Evolutionary conservation across 53 echinoderm and acorn worm species (phyloP).

Genomic region (Crossaster papposus): DNA sequence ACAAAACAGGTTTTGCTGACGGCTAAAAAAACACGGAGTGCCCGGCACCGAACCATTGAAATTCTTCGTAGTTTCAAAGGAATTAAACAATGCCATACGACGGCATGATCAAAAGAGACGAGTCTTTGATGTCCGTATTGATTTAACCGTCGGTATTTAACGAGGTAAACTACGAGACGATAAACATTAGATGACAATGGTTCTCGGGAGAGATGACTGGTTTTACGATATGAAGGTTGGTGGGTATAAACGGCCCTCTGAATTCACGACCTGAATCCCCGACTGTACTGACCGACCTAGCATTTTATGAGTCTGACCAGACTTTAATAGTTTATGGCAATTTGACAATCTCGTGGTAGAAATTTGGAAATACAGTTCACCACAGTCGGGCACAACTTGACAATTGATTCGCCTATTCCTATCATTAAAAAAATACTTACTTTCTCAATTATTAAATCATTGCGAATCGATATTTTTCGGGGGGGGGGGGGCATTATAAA

Average conservation of each 20-base stretch:
- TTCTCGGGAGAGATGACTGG: constrained; percentile 23
- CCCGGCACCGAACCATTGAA: constrained; percentile 2
- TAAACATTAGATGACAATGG: constrained; percentile 13
- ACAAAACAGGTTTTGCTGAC: constrained; percentile 20
- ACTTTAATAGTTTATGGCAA: background rate
- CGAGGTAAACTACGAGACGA: constrained; percentile 9
- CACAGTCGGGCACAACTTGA: no score
- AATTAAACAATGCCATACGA: constrained; percentile 41
- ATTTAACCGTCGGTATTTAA: constrained; percentile 33
- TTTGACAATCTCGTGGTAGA: background rate
- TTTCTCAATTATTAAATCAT: no score
- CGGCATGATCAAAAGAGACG: constrained; percentile 28
- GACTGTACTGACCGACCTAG: background rate
- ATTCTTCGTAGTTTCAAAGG: constrained; percentile 37
- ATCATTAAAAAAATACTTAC: no score
- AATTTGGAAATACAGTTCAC: no score
- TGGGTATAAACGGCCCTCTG: background rate
- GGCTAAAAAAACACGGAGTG: background rate
- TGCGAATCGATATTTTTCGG: no score
- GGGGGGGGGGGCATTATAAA: no score
- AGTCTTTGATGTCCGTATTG: constrained; percentile 34
- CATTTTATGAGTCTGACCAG: background rate
- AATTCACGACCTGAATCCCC: constrained; percentile 1
- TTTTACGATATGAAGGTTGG: constrained; percentile 11
- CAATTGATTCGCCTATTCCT: no score